Evolutionary conservation across 2,797 vertebrate species (phyloP), one percentile per base, ranked within the genome.

Genomic region (Halcyon leucocephala): DNA sequence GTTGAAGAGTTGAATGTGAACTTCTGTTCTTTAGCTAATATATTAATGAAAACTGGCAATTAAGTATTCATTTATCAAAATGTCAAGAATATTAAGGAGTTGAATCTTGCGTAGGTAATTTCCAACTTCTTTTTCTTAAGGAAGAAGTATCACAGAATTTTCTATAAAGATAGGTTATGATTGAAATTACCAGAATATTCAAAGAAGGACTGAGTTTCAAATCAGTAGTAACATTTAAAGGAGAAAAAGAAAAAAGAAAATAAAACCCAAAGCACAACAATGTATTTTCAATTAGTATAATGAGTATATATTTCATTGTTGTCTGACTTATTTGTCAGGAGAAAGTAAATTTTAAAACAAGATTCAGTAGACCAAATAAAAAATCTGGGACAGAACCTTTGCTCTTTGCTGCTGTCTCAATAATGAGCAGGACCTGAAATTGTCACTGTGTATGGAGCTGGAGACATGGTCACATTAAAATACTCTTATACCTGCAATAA

Each of bases 1-100:
- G 60, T 86, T 86, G 65, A 90, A 81, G 54, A 84, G 26, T 39
- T 90, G 81, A 76, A 31, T 71, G 65, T 54, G 31, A 74, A 54
- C 41, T 95, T 96, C 90, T 96, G 66, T 49, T 67, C 86, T 96
- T 95, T 72, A 86, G 60, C 12, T 95, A 90, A 95, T 7, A 3
- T 86, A 93, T 91, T 94, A 51, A 77, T 78, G 77, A 94, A 96
- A 90, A 93, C 28, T 78, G 12, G 67, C 66, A 97, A 97, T 97
- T 96, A 94, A 94, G 28, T 48, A 82, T 94, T 96, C 39, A 92
- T 89, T 97, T 96, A 90, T 94, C 93, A 93, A 97, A 96, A 95
- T 95, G 78, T 95, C 93, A 96, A 82, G 85, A 94, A 96, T 46
- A 90, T 90, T 78, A 91, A 79, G 77, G 54, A 92, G 29, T 74